A percentile compares a stretch with the other conserved stretches of the same genome.
Conservation (phyloP, 2,888 invertebrate species). For the Malachius bipustulatus region DNA sequence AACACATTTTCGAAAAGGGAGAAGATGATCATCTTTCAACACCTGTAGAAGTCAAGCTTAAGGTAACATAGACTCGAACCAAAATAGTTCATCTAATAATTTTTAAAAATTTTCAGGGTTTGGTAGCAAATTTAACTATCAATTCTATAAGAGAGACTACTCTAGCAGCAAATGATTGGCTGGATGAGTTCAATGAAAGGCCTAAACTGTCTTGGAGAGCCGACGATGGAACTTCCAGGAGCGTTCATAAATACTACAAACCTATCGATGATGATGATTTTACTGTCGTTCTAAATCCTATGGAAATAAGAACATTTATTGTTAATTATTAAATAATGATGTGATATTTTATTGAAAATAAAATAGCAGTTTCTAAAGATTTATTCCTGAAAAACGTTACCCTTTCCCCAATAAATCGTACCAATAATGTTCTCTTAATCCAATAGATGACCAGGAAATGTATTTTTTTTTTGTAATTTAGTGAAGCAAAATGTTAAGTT, state of each 20-base stretch:
- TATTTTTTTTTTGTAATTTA: too few species aligned
- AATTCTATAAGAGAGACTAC: neutral
- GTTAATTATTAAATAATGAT: too few species aligned
- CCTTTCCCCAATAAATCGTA: too few species aligned
- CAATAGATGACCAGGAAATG: too few species aligned
- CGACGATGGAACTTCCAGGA: neutral
- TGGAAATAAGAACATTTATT: slow-evolving; percentile 4
- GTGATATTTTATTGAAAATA: too few species aligned
- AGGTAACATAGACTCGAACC: slow-evolving; percentile 28
- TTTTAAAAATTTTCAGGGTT: neutral
- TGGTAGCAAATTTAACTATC: neutral
- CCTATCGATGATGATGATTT: neutral
- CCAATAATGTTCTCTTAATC: too few species aligned
- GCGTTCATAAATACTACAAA: neutral
- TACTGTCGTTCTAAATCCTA: neutral
- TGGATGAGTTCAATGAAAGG: slow-evolving; percentile 1
- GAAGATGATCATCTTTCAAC: slow-evolving; percentile 45
- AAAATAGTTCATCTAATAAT: neutral
- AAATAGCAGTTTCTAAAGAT: too few species aligned
- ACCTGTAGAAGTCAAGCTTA: slow-evolving; percentile 42
- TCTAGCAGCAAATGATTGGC: neutral
- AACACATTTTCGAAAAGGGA: slow-evolving; percentile 54
- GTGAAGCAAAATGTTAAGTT: too few species aligned
- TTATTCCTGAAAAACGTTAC: too few species aligned
- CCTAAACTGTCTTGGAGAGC: neutral